Base-by-base conservation (phyloP, 2,888 invertebrate species). In the Parnassius apollo region DNA sequence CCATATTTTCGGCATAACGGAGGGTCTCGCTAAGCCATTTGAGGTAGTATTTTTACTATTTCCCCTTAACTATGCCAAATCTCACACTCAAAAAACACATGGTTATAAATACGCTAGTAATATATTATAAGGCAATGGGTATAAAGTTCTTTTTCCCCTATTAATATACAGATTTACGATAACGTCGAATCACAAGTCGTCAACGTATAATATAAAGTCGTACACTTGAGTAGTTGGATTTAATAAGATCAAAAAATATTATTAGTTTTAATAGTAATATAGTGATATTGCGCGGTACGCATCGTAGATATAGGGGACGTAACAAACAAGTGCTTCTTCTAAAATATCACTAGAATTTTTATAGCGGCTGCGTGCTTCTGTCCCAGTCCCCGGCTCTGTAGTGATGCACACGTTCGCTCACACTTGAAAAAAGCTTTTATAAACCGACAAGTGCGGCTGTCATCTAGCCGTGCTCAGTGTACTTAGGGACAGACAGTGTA, bases 351-450 rank as follows among this genome's bases (percentile, higher is more conserved):
- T 63, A 56, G 46, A 59, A 59, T 45, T 58, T 51, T 56, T 59
- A 46, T 48, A 55, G 50, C 48, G 52, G 42, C 46, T 59, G 50
- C 66, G 67, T 69, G 67, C 64, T 63, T 71, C 68, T 57, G 62
- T 65, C 69, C 70, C 71, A 66, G 48, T 25, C 48, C 9, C 8
- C 13, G 13, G 59, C 69, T 71, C 81, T 85, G 85, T 85, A 77
- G 78, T 74, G 81, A 81, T 84, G 83, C 86, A 81, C 83, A 78
- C 81, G 76, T 79, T 66, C 75, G 75, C 83, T 42, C 88, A 88
- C 88, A 83, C 82, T 83, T 86, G 80, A 80, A 88, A 88, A 88
- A 86, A 79, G 72, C 86, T 85, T 89, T 89, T 85, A 84, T 83
- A 71, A 65, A 66, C 56, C 76, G 76, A 82, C 77, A 86, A 88